Conservation (phyloP, 2,797 vertebrate species). For the Clarias fuscus region DNA sequence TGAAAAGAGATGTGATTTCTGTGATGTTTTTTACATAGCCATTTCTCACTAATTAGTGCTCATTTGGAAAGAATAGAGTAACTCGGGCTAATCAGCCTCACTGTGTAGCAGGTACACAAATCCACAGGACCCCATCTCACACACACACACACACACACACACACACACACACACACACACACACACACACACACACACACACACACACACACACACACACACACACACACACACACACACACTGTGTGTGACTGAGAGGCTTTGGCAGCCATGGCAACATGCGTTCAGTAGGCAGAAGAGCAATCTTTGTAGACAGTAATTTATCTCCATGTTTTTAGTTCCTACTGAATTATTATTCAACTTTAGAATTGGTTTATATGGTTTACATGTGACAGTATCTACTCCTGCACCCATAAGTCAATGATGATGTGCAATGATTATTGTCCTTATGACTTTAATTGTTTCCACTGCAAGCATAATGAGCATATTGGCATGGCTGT, state of each 20-base stretch:
- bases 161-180: background rate
- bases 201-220: slow-evolving; percentile 11
- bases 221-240: slow-evolving; percentile 9
- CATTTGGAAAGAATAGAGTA: slow-evolving; percentile 38
- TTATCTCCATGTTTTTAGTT: slow-evolving; percentile 6
- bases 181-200: background rate
- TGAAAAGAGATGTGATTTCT: background rate
- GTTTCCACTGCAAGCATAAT: background rate
- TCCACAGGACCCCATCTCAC: background rate
- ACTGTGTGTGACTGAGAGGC: slow-evolving; percentile 6
- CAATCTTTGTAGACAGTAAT: slow-evolving; percentile 27
- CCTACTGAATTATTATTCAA: slow-evolving; percentile 8
- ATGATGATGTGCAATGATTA: background rate
- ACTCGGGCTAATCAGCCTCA: slow-evolving; percentile 48
- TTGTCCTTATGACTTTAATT: background rate
- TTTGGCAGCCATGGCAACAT: slow-evolving; percentile 51
- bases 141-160: background rate
- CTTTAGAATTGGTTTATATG: background rate
- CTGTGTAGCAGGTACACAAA: slow-evolving; percentile 40
- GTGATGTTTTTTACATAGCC: slow-evolving; percentile 17
- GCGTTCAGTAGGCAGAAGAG: slow-evolving; percentile 37
- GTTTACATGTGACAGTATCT: background rate
- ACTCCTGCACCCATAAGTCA: background rate
- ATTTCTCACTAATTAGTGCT: slow-evolving; percentile 23
- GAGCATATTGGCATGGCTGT: background rate